Conservation (phyloP, 92 coral and sea anemone genomes). For the Nematostella vectensis region DNA sequence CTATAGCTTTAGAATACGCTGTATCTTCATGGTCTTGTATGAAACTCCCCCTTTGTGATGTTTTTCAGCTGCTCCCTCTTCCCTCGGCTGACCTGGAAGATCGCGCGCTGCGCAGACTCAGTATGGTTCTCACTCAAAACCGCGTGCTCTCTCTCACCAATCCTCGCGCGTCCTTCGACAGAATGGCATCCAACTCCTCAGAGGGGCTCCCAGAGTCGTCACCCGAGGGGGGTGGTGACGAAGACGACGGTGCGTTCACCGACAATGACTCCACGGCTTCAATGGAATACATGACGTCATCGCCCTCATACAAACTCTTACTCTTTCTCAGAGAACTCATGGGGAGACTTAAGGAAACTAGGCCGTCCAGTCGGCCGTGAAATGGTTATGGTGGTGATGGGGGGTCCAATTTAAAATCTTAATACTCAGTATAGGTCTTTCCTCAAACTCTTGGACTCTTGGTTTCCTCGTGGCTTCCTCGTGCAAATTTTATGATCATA, state of each 20-base stretch:
- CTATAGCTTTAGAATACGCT: no score
- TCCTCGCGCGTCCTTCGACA: slow-evolving; percentile 39
- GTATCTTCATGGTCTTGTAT: no score
- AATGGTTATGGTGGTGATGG: neutral
- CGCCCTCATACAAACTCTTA: slow-evolving; percentile 39
- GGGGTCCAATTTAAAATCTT: no score
- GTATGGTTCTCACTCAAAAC: slow-evolving; percentile 72
- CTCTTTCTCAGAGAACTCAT: slow-evolving; percentile 36
- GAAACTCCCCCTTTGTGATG: no score
- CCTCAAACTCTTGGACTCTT: no score
- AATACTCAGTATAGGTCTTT: no score
- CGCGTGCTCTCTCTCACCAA: slow-evolving; percentile 46
- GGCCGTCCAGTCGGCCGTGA: neutral
- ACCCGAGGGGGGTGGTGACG: slow-evolving; percentile 15
- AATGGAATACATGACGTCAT: slow-evolving; percentile 4
- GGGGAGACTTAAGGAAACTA: slow-evolving; percentile 7
- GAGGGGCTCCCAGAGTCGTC: slow-evolving; percentile 7
- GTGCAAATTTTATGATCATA: no score
- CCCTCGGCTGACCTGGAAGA: slow-evolving; percentile 56
- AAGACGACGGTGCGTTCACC: slow-evolving; percentile 5
- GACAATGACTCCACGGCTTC: neutral
- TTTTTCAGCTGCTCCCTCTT: slow-evolving; percentile 50
- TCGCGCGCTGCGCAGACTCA: slow-evolving; percentile 59
- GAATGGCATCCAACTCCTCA: slow-evolving; percentile 21
- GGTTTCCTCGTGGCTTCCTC: no score